A percentile compares a stretch with the other conserved stretches of the same genome.
Evolutionary conservation across 2,888 invertebrate genomes (phyloP).

Genomic region (Rhyacophila evoluta): DNA sequence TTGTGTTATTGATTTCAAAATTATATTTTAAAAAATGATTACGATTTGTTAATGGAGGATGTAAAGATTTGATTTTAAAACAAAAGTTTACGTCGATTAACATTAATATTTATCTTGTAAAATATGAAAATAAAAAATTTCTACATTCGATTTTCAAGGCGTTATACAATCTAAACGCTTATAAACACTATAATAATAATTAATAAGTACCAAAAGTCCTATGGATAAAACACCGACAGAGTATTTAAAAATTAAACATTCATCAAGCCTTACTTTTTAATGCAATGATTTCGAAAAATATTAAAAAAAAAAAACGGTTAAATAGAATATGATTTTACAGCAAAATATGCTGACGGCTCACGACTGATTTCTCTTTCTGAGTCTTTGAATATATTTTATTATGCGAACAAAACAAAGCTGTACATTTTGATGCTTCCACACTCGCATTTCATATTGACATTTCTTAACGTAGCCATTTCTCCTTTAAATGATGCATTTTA

Average conservation of each 20-base stretch:
- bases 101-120: not conserved
- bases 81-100: not conserved
- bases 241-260: not conserved
- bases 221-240: not conserved
- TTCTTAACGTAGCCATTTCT: not conserved
- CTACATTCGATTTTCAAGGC: not conserved
- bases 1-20: too few relatives aligned
- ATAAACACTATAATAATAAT: not conserved
- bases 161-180: not conserved
- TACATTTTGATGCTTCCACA: not conserved
- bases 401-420: not conserved
- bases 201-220: slow-evolving; percentile 2
- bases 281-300: not conserved
- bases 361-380: not conserved
- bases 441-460: not conserved
- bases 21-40: too few relatives aligned
- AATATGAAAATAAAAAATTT: slow-evolving; percentile 1
- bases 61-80: too few relatives aligned
- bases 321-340: not conserved
- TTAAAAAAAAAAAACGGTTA: not conserved
- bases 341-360: not conserved
- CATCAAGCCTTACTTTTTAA: not conserved
- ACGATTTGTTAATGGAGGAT: too few relatives aligned
- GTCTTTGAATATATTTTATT: not conserved
- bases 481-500: not conserved